A percentile compares a stretch with the other conserved stretches of the same genome.
Conservation (phyloP, 2,113 vertebrate genomes). For the Bombycilla garrulus region DNA sequence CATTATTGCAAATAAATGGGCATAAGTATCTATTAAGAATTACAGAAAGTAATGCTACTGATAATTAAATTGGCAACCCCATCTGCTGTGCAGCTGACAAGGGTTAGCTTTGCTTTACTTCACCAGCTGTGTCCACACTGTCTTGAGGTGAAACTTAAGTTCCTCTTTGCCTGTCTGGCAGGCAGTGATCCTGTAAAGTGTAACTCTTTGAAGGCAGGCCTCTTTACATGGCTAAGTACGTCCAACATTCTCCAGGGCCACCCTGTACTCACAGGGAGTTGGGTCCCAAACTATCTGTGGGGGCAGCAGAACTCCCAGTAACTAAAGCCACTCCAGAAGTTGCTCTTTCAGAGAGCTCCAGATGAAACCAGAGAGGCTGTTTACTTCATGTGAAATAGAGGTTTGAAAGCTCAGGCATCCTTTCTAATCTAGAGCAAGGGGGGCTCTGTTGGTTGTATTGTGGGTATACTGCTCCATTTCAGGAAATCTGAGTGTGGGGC, state of each 20-base stretch:
- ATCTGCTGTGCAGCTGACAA: not conserved
- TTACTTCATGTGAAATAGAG: not conserved
- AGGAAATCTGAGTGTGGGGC: constrained; percentile 1
- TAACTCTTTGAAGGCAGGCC: constrained; percentile 27
- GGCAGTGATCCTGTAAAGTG: not conserved
- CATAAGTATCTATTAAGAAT: not conserved
- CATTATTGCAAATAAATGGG: not conserved
- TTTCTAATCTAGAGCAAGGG: not conserved
- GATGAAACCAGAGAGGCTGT: constrained; percentile 25
- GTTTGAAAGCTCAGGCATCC: not conserved
- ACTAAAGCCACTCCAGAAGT: not conserved
- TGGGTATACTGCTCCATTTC: constrained; percentile 21
- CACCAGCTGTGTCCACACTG: not conserved
- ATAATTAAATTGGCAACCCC: not conserved
- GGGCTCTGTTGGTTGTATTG: not conserved
- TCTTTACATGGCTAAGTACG: not conserved
- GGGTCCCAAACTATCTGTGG: not conserved
- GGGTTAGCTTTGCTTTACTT: not conserved
- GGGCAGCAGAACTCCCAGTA: not conserved
- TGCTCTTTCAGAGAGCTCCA: not conserved
- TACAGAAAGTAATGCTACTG: not conserved
- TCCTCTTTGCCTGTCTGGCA: not conserved
- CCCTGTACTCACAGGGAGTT: not conserved
- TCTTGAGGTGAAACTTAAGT: constrained; percentile 14
- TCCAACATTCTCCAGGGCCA: not conserved